Evolutionary conservation across 1,140 invertebrate genomes (phyloP).

Genomic region (Lasioglossum albipes): DNA sequence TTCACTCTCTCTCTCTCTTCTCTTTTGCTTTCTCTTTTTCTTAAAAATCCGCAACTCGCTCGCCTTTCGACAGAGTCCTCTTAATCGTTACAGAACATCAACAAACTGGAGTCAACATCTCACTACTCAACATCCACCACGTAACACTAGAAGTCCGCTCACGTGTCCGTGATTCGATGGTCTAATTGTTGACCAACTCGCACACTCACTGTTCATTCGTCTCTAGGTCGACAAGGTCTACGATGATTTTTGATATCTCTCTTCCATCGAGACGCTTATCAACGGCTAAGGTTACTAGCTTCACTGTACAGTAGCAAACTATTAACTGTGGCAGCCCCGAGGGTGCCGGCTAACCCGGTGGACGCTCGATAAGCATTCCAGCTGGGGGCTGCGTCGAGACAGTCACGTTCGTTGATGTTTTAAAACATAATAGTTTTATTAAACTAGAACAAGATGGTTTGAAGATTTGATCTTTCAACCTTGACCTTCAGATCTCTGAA

Average conservation of each 20-base stretch:
- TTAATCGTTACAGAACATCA: slow-evolving; percentile 6
- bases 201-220: neutral
- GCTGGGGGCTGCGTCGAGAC: no score
- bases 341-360: neutral
- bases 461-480: no score
- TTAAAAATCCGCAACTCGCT: slow-evolving; percentile 2
- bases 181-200: no score
- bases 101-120: slow-evolving; percentile 22
- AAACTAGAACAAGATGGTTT: no score
- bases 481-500: no score
- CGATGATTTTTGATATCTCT: neutral
- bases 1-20: slow-evolving; percentile 38
- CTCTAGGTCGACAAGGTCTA: neutral
- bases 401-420: no score
- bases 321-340: neutral
- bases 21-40: slow-evolving; percentile 9
- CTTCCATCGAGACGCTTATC: neutral
- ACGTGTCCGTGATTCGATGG: no score
- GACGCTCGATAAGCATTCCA: no score
- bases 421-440: no score
- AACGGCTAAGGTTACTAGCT: neutral
- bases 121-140: neutral
- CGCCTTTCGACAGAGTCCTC: neutral
- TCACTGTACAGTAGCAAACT: no score
- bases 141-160: neutral